Base-by-base conservation (phyloP, 2,888 invertebrate species). In the Drosophila niveifrons region DNA sequence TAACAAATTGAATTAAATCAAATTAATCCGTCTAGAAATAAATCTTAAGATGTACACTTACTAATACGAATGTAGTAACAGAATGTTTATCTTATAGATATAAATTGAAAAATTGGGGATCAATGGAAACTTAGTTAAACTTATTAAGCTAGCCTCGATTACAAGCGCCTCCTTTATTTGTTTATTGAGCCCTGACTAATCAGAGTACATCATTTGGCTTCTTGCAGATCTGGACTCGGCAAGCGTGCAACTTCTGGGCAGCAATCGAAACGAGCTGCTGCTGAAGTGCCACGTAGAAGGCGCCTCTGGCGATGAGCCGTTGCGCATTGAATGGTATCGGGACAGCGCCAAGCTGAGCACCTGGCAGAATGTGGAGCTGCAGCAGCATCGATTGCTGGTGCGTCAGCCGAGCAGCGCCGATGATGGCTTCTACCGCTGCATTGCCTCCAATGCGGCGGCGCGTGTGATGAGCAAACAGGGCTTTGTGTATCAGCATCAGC, bases 341-440 rank as follows among this genome's bases (percentile, higher is more conserved):
- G 96, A 96, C 89, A 94, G 94, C 36, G 94, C 94, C 88, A 94
- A 94, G 63, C 88, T 96, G 66, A 93, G 93, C 72, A 94, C 93
- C 76, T 93, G 93, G 68, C 93, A 94, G 34, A 94, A 94, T 62
- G 92, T 95, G 58, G 94, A 94, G 78, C 92, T 95, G 66, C 94
- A 94, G 28, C 84, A 90, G 64, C 91, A 92, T 76, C 90, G 89
- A 3, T 72, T 92, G 9, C 70, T 90, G n/a, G 89, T 92, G 57
- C 88, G 84, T 23, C 90, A 88, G 72, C 92, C 92, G 3, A 88
- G 79, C 15, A 59, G 50, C 34, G 74, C 77, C 28, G 95, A 95
- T 88, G 96, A 95, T 91, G 96, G 96, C 0, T 94, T 96, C 62
- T 96, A 96, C 92, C 94, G 95, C 23, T 96, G 96, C 90, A 92